Evolutionary conservation across 2,888 invertebrate species (phyloP), one percentile per base, ranked within the genome.

Genomic region (Dynastes tityus): DNA sequence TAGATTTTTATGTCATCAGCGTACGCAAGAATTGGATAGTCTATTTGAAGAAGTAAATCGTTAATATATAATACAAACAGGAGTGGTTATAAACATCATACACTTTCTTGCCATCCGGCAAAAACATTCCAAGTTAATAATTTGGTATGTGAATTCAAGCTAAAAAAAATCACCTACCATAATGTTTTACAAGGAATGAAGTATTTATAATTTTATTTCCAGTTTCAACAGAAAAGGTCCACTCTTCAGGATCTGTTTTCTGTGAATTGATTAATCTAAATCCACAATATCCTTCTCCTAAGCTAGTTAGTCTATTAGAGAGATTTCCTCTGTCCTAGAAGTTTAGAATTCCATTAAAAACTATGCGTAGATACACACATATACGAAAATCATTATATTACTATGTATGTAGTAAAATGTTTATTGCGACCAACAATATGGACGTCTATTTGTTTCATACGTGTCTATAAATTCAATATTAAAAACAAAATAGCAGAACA

Each of bases 201-300:
- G 63, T 63, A 2, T 61, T 53, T n/a, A 49, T 51, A 71, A 55
- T 9, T 11, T 37, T 49, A n/a, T 8, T 37, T 9, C n/a, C 64
- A 5, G n/a, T 63, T 51, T 29, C 37, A n/a, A 11, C 73, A 13
- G 70, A 22, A 13, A 78, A 6, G 6, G 32, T 63, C 78, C 78
- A 78, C 6, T 22, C 22, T 16, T 16, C 53, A 22, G 78, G 78
- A 67, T 78, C 78, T 22, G 40, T 40, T 65, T 37, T 55, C 0
- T 67, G n/a, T 1, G 55, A 45, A 27, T 75, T 74, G 1, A 45
- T 55, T 4, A 78, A 9, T 55, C 55, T 64, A 67, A 78, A 78
- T 27, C 78, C 78, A 53, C 78, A 78, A 53, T 63, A 67, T 13
- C 78, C 74, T n/a, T 29, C 16, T 11, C 75, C 75, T 58, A 78